A percentile compares a stretch with the other conserved stretches of the same genome.
Conservation (phyloP, 2,888 invertebrate genomes). For the Epinotia ramella region DNA sequence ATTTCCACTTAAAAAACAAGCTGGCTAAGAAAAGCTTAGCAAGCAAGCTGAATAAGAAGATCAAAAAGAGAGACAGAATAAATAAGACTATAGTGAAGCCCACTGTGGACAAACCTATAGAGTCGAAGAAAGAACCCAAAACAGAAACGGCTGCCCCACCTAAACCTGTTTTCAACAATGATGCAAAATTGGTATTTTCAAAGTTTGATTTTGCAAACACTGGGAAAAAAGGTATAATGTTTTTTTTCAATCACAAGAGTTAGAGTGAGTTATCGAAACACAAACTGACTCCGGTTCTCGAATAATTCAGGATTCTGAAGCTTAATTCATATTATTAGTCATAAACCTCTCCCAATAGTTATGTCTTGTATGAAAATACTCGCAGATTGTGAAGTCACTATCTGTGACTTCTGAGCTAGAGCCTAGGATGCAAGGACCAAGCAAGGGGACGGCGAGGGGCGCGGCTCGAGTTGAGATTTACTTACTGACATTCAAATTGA, state of each 20-base stretch:
- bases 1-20: constrained; percentile 87
- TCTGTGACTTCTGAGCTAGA: too few relatives aligned
- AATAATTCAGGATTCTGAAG: not conserved
- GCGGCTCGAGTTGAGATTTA: too few relatives aligned
- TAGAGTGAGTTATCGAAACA: not conserved
- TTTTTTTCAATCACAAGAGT: not conserved
- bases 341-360: too few relatives aligned
- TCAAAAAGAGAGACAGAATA: constrained; percentile 85
- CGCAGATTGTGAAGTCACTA: too few relatives aligned
- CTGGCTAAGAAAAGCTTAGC: constrained; percentile 88
- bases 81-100: constrained; percentile 66
- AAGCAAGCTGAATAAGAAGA: constrained; percentile 88
- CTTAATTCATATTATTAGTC: not conserved
- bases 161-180: constrained; percentile 92
- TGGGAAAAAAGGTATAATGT: constrained; percentile 84
- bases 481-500: too few relatives aligned
- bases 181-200: constrained; percentile 95
- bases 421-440: too few relatives aligned
- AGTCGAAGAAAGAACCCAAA: constrained; percentile 56
- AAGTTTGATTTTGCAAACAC: constrained; percentile 95
- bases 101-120: constrained; percentile 53
- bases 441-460: too few relatives aligned
- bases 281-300: not conserved
- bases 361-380: too few relatives aligned
- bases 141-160: constrained; percentile 74